phyloP scores from a whole-genome alignment of 2,113 vertebrate species.

The Vireo altiloquus region DNA sequence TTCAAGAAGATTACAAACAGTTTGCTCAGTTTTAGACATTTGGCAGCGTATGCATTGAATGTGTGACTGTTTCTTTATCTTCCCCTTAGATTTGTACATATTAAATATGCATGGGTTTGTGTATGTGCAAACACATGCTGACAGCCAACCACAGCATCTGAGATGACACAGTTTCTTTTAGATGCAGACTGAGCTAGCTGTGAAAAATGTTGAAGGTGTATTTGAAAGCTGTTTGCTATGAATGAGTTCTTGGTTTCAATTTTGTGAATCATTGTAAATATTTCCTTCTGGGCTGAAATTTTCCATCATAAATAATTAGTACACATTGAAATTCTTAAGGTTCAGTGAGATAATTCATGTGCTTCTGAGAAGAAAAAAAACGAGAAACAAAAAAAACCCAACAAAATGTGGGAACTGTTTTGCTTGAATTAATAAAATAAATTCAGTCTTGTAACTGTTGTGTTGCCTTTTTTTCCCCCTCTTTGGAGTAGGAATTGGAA shows the following conservation, averaged over 20 bases:
- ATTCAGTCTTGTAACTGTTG: neutral
- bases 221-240: neutral
- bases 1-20: neutral
- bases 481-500: neutral
- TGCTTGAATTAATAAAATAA: neutral
- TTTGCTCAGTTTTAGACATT: neutral
- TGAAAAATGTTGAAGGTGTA: neutral
- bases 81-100: neutral
- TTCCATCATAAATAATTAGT: neutral
- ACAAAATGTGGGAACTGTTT: neutral
- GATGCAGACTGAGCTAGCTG: neutral
- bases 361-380: neutral
- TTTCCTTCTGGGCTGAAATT: neutral
- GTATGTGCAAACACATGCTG: neutral
- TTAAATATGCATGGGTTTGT: neutral
- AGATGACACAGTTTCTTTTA: neutral
- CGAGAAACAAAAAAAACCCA: fast-evolving
- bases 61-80: neutral
- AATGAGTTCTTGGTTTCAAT: neutral
- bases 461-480: neutral
- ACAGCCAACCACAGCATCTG: neutral
- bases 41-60: neutral
- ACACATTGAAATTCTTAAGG: neutral
- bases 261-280: neutral
- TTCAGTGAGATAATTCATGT: neutral